Evolutionary conservation across 2,888 invertebrate species (phyloP).

Genomic region (Xestia xanthographa): DNA sequence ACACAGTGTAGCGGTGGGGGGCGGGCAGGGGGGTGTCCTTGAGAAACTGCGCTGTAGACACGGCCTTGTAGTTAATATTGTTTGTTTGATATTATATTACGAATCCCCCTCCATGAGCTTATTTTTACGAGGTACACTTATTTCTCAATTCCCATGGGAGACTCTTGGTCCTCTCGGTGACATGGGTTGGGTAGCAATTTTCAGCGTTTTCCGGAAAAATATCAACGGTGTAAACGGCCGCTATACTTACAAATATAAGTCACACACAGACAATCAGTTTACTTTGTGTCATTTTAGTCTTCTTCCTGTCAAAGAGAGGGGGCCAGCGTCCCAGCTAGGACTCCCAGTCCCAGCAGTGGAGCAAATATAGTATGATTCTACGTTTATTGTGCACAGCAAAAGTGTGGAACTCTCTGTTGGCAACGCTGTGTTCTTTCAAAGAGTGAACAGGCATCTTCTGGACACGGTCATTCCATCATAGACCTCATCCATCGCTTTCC

Average conservation of each 20-base stretch:
- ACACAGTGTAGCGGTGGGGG: background rate
- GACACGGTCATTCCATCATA: too few relatives aligned
- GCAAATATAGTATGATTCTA: background rate
- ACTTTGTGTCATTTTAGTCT: background rate
- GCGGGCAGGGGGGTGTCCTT: background rate
- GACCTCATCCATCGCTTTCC: too few relatives aligned
- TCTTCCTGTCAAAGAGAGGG: background rate
- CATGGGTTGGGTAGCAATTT: background rate
- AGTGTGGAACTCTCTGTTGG: too few relatives aligned
- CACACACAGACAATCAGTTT: background rate
- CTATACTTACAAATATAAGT: background rate
- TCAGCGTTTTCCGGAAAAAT: background rate
- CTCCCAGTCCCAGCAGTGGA: background rate
- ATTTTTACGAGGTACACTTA: conserved; percentile 6
- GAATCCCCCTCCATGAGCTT: too few relatives aligned
- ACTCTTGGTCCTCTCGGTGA: background rate
- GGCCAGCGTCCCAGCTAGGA: background rate
- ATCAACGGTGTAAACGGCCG: background rate
- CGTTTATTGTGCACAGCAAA: too few relatives aligned
- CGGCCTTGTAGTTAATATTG: conserved; percentile 29
- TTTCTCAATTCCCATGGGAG: background rate
- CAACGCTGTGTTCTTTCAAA: too few relatives aligned
- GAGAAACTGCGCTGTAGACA: conserved; percentile 1
- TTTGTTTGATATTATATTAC: conserved; percentile 18
- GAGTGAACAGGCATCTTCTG: too few relatives aligned